Base-by-base conservation (phyloP, 2,888 invertebrate species). In the Drosophila leonis region DNA sequence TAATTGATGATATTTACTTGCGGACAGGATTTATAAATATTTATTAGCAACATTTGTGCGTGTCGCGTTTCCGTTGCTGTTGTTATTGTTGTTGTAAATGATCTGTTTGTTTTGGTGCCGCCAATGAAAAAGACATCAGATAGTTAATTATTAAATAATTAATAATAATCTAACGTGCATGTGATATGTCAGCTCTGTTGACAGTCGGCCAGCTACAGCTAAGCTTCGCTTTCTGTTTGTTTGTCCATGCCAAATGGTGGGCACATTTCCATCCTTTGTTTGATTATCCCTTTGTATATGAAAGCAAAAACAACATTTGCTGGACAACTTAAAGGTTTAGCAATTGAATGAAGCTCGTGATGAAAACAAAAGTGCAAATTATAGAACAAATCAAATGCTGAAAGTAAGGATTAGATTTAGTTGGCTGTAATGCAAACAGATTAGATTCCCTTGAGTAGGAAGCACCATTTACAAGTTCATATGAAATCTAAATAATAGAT, bases 1-100 rank as follows among this genome's bases (percentile, higher is more conserved):
- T 80, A 70, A 75, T 80, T 75, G 72, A 80, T 80, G 80, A 70
- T 54, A 61, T 79, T 79, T 66, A 64, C 67, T 68, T 71, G 65
- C 35, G 56, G 56, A 71, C 75, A 81, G 65, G 65, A 79, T 79
- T 76, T 78, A 82, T 80, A 80, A 76, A 82, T 82, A 79, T 76
- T 80, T 68, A 70, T 82, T 79, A 69, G 65, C 55, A 57, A 62
- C 60, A 68, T 77, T 77, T 65, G 61, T 75, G 66, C 65, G 61
- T 54, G 57, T 63, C 41, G 35, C 48, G 46, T 18, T 51, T 39
- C 9, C 35, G 29, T 33, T 33, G 27, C 37, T 52, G 33, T 24
- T 62, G 44, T 8, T 33, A 13, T 62, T 67, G 54, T 51, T 18
- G 57, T 27, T 55, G 37, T 18, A 29, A 35, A 39, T 44, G 71